Conservation (phyloP, 1,140 invertebrate species). For the Portunus trituberculatus region DNA sequence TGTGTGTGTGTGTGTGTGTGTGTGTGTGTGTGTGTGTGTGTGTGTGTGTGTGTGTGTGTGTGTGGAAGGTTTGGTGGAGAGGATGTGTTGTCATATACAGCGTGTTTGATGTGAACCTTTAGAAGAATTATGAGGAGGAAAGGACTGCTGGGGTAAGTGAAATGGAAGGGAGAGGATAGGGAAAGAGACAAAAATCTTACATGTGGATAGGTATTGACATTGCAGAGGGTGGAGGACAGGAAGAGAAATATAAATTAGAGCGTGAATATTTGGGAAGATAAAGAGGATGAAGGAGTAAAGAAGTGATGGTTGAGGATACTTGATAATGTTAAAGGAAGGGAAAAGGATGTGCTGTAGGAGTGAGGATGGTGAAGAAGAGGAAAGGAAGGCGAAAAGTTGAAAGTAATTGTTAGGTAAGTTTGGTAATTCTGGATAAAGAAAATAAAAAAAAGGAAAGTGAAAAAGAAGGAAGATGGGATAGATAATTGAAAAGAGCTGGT, state of each 20-base stretch:
- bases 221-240: neutral
- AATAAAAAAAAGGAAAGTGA: too few relatives aligned
- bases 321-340: neutral
- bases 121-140: too few relatives aligned
- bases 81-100: too few relatives aligned
- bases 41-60: neutral
- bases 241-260: neutral
- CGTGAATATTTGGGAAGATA: neutral
- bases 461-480: too few relatives aligned
- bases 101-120: too few relatives aligned
- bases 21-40: neutral
- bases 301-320: neutral
- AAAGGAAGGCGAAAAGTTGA: too few relatives aligned
- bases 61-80: neutral
- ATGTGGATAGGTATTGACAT: neutral
- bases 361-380: too few relatives aligned
- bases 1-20: neutral
- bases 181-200: neutral
- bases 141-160: neutral
- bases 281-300: neutral
- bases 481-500: too few relatives aligned
- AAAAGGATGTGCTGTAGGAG: neutral
- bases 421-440: too few relatives aligned
- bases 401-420: too few relatives aligned
- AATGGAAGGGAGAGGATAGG: neutral